phyloP scores from a whole-genome alignment of 2,888 invertebrate species.

The Chloromyia formosa region DNA sequence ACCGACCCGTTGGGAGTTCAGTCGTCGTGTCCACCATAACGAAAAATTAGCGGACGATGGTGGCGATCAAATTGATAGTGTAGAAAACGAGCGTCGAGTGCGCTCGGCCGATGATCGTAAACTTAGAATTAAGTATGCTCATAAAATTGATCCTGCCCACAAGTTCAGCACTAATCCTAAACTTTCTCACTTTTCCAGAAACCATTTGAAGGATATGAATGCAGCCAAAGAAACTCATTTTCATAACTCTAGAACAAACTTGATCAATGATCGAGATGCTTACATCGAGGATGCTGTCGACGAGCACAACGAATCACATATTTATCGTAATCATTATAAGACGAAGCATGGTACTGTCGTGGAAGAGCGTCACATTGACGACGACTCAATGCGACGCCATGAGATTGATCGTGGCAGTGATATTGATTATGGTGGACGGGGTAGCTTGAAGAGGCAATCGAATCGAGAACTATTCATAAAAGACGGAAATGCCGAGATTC shows the following conservation, averaged over 20 bases:
- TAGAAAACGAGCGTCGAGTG: constrained; percentile 54
- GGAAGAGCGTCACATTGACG: constrained; percentile 69
- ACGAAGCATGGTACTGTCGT: constrained; percentile 52
- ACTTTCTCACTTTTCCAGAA: constrained; percentile 53
- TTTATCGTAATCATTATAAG: constrained; percentile 51
- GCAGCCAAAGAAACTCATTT: constrained; percentile 63
- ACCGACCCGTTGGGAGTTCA: constrained; percentile 78
- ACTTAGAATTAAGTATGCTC: constrained; percentile 60
- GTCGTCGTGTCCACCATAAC: constrained; percentile 67
- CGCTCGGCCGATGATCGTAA: constrained; percentile 61
- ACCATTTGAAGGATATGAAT: constrained; percentile 54
- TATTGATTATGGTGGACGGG: constrained; percentile 62
- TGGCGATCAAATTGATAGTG: constrained; percentile 55
- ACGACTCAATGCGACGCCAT: constrained; percentile 78
- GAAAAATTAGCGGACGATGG: constrained; percentile 65
- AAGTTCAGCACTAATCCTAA: not conserved
- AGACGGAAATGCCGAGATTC: constrained; percentile 85
- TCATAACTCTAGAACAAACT: constrained; percentile 63
- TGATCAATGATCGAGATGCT: constrained; percentile 62
- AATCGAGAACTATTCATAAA: constrained; percentile 79
- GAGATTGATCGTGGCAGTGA: constrained; percentile 83
- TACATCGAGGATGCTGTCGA: constrained; percentile 59
- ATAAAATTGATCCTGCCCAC: not conserved
- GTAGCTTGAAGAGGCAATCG: constrained; percentile 60
- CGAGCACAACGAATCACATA: constrained; percentile 62